Evolutionary conservation across 2,113 vertebrate genomes (phyloP), one percentile per base, ranked within the genome.

Genomic region (Opisthocomus hoazin): DNA sequence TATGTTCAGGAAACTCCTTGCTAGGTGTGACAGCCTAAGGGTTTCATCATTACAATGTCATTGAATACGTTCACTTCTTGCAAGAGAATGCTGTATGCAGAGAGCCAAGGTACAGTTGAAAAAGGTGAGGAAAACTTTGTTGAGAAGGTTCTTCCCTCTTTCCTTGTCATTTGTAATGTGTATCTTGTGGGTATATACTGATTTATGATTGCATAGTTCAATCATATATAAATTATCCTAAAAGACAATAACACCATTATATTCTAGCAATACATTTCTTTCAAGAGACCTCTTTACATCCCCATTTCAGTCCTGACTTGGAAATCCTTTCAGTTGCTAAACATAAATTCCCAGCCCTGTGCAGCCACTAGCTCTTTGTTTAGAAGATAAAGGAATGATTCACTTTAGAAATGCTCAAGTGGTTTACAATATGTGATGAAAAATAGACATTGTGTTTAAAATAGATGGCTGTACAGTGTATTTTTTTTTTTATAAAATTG

Each of bases 371-470:
- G 92, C 43, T 29, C 74, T 91, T 96, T 94, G 96, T 95, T 97
- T 96, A 94, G 92, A 92, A 95, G 92, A 92, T 94, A 95, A 93
- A 87, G 90, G 92, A 89, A 94, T 96, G 94, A 97, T 94, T 97
- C 96, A 96, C 85, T 94, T 87, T 17, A 82, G 89, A 95, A 92
- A 91, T 79, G 92, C 86, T 86, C 71, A 76, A 73, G 87, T 93
- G 90, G 94, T 94, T 96, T 95, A 96, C 95, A 97, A 82, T 87
- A 91, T 63, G 53, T 46, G 48, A 84, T 94, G 95, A 94, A 91
- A 97, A 95, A 90, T 87, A 89, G 93, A 86, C 93, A 51, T 53
- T 34, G 61, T 87, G 95, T 94, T 96, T 95, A 94, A 95, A 94
- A 94, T 80, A 94, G 87, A 92, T 88, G 75, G 77, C 64, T 75